These are phyloP conservation scores for Eilema griseolum DNA, from an alignment of 2,888 invertebrate genomes.

Conservation along the genomic window DNA sequence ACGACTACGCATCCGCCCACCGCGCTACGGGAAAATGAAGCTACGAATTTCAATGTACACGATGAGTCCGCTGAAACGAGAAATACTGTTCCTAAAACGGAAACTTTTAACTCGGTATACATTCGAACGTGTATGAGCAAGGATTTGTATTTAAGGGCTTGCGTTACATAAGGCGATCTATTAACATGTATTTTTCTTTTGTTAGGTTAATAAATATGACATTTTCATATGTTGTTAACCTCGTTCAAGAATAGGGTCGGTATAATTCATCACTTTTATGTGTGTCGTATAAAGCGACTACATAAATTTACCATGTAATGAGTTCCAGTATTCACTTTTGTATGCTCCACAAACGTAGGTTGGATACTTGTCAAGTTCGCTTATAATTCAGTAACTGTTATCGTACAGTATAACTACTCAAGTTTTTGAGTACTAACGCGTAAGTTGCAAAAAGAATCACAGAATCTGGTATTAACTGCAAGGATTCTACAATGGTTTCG, in stretches of 20 bases:
- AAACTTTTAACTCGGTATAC: constrained; percentile 52
- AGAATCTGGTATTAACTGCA: too few species aligned
- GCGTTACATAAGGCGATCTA: background rate
- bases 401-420: background rate
- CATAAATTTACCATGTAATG: background rate
- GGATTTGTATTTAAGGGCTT: constrained; percentile 8
- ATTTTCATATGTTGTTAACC: constrained; percentile 4
- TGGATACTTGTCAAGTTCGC: background rate
- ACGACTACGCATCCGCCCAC: constrained; percentile 76
- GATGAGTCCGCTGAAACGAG: constrained; percentile 59
- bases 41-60: constrained; percentile 71
- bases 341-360: background rate
- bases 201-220: background rate
- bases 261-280: constrained; percentile 7
- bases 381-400: background rate
- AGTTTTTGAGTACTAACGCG: too few species aligned
- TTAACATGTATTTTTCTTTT: background rate
- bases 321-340: background rate
- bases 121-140: constrained; percentile 24
- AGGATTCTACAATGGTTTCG: too few species aligned
- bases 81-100: constrained; percentile 50
- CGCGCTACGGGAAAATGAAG: constrained; percentile 74
- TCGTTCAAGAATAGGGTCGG: constrained; percentile 3
- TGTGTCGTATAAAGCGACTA: background rate
- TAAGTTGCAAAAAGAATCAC: too few species aligned